Evolutionary conservation across 1,140 invertebrate genomes (phyloP).

Genomic region (Eriocheir sinensis): DNA sequence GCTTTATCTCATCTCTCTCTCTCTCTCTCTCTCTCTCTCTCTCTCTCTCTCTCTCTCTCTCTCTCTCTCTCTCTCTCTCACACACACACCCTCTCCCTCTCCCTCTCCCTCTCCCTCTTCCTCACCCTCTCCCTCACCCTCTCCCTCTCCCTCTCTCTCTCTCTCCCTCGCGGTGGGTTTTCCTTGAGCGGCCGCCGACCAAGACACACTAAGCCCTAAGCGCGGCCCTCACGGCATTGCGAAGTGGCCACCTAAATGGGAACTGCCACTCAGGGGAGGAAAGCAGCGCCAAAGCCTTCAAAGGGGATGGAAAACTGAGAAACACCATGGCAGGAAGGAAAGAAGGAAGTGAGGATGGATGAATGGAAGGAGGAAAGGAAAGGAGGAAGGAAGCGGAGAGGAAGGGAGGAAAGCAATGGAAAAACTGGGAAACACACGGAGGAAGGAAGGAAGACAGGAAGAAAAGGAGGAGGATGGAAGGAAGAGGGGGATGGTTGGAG

Average conservation of each 20-base stretch:
- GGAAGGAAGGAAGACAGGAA: too few species aligned
- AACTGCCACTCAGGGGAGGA: neutral
- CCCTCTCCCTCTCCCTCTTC: neutral
- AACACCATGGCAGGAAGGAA: too few species aligned
- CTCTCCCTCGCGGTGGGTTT: too few species aligned
- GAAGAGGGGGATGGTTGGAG: too few species aligned
- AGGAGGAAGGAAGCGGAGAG: too few species aligned
- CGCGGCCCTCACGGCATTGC: neutral
- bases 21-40: neutral
- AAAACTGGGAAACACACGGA: too few species aligned
- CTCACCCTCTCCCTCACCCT: neutral
- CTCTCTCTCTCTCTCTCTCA: constrained; percentile 2
- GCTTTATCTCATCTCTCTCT: neutral
- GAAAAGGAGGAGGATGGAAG: too few species aligned
- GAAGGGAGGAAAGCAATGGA: too few species aligned
- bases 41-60: neutral
- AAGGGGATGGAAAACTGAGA: neutral
- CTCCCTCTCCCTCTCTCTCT: neutral
- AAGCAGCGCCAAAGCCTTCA: neutral
- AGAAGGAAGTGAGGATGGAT: too few species aligned
- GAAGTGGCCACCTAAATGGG: neutral
- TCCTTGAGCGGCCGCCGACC: neutral
- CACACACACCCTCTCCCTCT: neutral
- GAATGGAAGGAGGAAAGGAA: too few species aligned
- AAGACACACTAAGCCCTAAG: neutral